Base-by-base conservation (phyloP, 2,113 vertebrate genomes). In the Delphinus delphis region DNA sequence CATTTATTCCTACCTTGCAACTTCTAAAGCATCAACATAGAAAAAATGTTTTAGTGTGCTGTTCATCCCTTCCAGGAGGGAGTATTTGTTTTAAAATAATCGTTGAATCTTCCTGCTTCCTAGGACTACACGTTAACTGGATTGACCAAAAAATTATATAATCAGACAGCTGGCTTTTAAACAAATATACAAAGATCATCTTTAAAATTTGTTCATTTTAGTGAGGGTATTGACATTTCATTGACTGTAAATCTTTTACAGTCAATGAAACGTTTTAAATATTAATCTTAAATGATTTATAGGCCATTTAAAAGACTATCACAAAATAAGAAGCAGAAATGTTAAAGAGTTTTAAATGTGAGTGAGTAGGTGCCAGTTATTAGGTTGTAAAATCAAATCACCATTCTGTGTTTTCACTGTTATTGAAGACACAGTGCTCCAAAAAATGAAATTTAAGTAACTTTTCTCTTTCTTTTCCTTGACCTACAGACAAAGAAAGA, bases 291-390 rank as follows among this genome's bases (percentile, higher is more conserved):
- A 73, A 81, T 77, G 20, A 38, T 50, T 53, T 67, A 71, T 76
- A 10, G 23, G 55, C 31, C 2, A 71, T 83, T 91, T 55, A 47
- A 55, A 95, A 65, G 65, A 38, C 9, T 80, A 93, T 50, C 44
- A 60, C 67, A 88, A 88, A 87, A 58, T 93, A 77, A n/a, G 81
- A 85, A 31, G 79, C 21, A 91, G 31, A 82, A 63, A 38, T 10
- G 38, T 97, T 87, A n/a, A 68, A 81, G 25, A 96, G 21, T 90
- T 28, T 50, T 86, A 84, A 81, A 14, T 95, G 80, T 50, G 44
- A 50, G 15, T 67, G 23, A 84, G 8, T 31, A 63, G 47, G 15
- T 85, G 58, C 36, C 81, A 65, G 26, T 67, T 21, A 47, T 25
- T 58, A 82, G n/a, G 10, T 18, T n/a, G n/a, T 60, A 41, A 67